Evolutionary conservation across 2,113 vertebrate species (phyloP).

Genomic region (Ondatra zibethicus): DNA sequence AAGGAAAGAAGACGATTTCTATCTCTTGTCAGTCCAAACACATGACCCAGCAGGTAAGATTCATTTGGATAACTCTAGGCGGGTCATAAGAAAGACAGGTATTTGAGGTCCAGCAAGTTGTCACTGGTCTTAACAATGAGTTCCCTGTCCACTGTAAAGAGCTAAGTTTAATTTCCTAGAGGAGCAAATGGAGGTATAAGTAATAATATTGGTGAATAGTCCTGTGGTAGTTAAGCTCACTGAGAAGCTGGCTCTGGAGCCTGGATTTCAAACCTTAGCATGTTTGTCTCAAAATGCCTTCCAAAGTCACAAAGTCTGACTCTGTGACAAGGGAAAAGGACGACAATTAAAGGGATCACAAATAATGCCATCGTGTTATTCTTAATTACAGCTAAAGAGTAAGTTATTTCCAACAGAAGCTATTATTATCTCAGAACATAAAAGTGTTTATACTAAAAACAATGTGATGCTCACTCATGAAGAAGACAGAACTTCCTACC

Average conservation of each 20-base stretch:
- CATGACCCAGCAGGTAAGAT: neutral
- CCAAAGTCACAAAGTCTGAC: neutral
- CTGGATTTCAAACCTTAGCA: neutral
- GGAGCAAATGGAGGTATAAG: neutral
- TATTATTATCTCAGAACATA: neutral
- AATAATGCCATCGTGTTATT: neutral
- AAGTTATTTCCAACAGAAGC: neutral
- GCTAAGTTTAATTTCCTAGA: neutral
- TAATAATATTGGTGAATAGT: neutral
- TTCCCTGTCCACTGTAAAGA: neutral
- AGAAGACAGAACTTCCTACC: neutral
- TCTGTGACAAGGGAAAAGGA: neutral
- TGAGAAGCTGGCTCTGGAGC: neutral
- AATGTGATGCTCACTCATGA: neutral
- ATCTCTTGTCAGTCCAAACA: neutral
- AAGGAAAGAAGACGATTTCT: neutral
- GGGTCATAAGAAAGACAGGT: neutral
- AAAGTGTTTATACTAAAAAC: neutral
- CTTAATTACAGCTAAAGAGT: neutral
- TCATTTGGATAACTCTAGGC: neutral
- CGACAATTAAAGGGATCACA: neutral
- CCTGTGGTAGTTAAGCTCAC: neutral
- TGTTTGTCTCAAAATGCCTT: neutral
- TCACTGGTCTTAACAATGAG: neutral
- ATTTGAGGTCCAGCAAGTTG: neutral